Evolutionary conservation across 92 coral and sea anemone species (phyloP), one percentile per base, ranked within the genome.

Genomic region (Zoanthus gigantus): DNA sequence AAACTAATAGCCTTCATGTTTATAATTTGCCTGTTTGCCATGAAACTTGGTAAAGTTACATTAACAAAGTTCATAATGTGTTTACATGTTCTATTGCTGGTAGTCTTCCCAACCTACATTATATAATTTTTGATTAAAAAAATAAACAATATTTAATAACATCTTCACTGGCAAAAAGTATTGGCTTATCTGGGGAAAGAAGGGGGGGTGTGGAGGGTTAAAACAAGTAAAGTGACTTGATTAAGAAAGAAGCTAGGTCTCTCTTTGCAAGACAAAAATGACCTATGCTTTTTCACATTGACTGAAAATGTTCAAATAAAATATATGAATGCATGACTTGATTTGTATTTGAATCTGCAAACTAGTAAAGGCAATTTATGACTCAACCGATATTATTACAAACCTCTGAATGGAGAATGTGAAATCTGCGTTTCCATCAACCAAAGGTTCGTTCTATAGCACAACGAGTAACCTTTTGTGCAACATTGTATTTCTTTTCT

Each of bases 391-490:
- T 47, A 73, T 9, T 0, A n/a, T 46, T 76, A 76, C 45, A 77
- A 52, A 87, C 90, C 76, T 87, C 86, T 54, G 78, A 78, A 67
- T 78, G 90, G 23, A 87, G 83, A 68, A 87, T 63, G 54, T 87
- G 90, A 65, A 77, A 87, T 65, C 85, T 66, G 12, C 85, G 72
- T 87, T 77, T 87, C 90, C 84, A 87, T 67, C 90, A 61, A 32
- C 90, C 90, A 87, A 87, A 87, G 28, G 85, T 78, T 34, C 82
- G 76, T 23, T 77, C 85, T n/a, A 78, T 87, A 3, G 74, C 4
- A 29, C 73, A 82, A 46, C 90, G 81, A 5, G 90, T 87, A 42
- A 37, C 68, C 46, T 52, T 86, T 30, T 86, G 89, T 29, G 84
- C 76, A 45, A 28, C 65, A 34, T 86, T 86, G 48, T 52, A 76